These are phyloP conservation scores for Poecilia latipinna DNA, from an alignment of 2,113 vertebrate genomes.

Conservation along the genomic window DNA sequence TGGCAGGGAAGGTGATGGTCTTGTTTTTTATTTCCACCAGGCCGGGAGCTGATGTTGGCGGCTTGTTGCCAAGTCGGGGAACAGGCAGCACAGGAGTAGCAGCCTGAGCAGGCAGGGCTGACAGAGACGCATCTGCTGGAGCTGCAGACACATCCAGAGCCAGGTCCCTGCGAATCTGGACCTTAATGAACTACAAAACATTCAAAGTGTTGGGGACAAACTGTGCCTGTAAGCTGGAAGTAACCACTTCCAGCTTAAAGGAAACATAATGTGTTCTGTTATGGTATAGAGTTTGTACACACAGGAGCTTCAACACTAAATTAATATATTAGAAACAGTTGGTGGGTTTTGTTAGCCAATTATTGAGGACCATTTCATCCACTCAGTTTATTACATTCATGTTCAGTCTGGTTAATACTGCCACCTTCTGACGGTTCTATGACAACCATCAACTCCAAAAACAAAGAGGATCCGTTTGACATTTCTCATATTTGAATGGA, in stretches of 20 bases:
- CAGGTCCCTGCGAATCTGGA: constrained; percentile 85
- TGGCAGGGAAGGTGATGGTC: constrained; percentile 85
- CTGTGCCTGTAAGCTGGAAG: background rate
- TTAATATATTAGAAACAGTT: no score
- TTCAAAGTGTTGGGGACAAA: background rate
- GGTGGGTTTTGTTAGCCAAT: no score
- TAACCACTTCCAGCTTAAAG: no score
- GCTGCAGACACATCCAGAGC: constrained; percentile 67
- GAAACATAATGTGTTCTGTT: no score
- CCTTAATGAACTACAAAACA: constrained; percentile 83
- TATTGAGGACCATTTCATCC: no score
- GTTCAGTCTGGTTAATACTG: no score
- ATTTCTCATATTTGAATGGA: no score
- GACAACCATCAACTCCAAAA: no score
- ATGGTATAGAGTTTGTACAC: no score
- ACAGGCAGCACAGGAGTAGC: constrained; percentile 75
- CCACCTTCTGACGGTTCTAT: no score
- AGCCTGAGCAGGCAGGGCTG: constrained; percentile 62
- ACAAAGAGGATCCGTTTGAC: no score
- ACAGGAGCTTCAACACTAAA: background rate
- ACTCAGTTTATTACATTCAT: no score
- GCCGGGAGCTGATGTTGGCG: constrained; percentile 52
- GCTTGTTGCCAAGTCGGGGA: constrained; percentile 61
- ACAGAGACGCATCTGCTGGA: constrained; percentile 58
- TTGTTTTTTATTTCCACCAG: constrained; percentile 86